phyloP scores from a whole-genome alignment of 2,797 vertebrate species.

The Petrocephalus schoutedeni region DNA sequence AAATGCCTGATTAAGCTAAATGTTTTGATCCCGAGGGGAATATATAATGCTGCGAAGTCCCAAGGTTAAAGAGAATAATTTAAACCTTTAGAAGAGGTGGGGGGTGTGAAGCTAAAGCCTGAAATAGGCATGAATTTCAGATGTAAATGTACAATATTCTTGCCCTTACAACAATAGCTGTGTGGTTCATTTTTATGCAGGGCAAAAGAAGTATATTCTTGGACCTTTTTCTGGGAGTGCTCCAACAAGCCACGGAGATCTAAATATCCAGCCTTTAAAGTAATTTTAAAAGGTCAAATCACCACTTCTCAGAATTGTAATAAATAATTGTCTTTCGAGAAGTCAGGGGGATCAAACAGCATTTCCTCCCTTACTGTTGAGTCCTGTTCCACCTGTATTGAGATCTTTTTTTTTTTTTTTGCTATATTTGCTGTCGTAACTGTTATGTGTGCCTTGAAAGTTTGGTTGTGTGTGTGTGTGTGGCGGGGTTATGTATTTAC shows the following conservation, averaged over 20 bases:
- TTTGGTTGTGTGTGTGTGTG: background rate
- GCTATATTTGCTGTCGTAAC: constrained; percentile 13
- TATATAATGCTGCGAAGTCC: background rate
- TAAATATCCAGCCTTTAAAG: constrained; percentile 61
- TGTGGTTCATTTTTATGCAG: constrained; percentile 58
- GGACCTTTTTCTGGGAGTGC: constrained; percentile 41
- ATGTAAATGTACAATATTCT: background rate
- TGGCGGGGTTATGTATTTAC: background rate
- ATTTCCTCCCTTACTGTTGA: constrained; percentile 28
- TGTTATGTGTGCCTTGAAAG: background rate
- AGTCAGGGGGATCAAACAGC: constrained; percentile 51
- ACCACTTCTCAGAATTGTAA: constrained; percentile 60
- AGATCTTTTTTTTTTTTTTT: background rate
- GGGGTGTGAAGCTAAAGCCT: background rate
- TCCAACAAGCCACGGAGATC: constrained; percentile 36
- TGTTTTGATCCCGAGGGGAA: background rate
- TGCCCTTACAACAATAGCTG: constrained; percentile 64
- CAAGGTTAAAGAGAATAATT: background rate
- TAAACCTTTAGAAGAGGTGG: background rate
- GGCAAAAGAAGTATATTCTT: constrained; percentile 48
- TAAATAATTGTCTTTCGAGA: constrained; percentile 47
- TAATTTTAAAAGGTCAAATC: constrained; percentile 66
- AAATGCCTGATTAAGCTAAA: constrained; percentile 2
- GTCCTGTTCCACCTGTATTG: background rate
- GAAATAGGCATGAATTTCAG: background rate